Evolutionary conservation across 35 echinoderm and acorn worm species (phyloP).

Genomic region (Apostichopus parvimensis): DNA sequence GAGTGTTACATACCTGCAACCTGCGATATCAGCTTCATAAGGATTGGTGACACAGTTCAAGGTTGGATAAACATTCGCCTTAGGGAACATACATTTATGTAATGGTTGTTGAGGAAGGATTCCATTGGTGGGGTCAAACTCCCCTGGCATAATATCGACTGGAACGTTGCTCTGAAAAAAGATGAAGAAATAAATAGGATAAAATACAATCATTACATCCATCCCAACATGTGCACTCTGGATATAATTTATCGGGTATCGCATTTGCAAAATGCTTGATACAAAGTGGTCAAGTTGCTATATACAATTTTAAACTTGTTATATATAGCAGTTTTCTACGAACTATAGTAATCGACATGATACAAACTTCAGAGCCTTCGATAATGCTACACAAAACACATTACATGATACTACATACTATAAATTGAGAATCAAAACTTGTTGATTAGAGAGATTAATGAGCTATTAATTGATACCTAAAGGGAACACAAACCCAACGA

Average conservation of each 20-base stretch:
- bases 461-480: no score
- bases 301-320: no score
- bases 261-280: neutral
- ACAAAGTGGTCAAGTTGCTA: neutral
- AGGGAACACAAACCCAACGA: no score
- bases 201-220: no score
- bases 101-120: constrained; percentile 89
- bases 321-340: neutral
- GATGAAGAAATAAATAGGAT: no score
- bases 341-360: neutral
- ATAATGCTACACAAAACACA: no score
- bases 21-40: constrained; percentile 81
- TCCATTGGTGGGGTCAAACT: constrained; percentile 76
- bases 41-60: constrained; percentile 87
- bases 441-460: no score
- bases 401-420: no score
- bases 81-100: constrained; percentile 93
- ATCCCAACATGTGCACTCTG: neutral
- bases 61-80: constrained; percentile 77
- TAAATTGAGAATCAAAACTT: no score
- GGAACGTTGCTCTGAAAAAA: constrained; percentile 74
- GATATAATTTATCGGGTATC: neutral
- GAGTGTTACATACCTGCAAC: constrained; percentile 60
- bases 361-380: no score
- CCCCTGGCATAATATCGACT: constrained; percentile 93